Evolutionary conservation across 2,113 vertebrate genomes (phyloP).

Genomic region (Limanda limanda): DNA sequence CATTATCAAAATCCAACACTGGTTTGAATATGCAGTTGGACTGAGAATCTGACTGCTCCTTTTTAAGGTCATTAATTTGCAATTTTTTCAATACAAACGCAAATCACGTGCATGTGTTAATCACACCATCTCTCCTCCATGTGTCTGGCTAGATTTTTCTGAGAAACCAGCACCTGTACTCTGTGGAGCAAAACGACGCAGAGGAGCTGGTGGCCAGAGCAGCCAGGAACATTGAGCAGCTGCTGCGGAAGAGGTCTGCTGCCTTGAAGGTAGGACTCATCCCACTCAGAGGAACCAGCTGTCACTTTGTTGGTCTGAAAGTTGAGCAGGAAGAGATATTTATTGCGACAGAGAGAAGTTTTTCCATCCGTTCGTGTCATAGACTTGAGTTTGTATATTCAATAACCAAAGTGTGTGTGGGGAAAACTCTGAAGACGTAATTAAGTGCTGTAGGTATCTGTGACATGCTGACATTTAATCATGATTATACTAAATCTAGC

Average conservation of each 20-base stretch:
- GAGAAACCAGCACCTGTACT: constrained; percentile 87
- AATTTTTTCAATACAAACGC: not conserved
- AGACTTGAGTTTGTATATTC: not conserved
- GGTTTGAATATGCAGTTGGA: not conserved
- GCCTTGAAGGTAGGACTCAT: constrained; percentile 90
- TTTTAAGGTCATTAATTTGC: not conserved
- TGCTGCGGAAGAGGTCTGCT: constrained; percentile 92
- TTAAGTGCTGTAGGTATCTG: not conserved
- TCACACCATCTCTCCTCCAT: not conserved
- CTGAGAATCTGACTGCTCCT: not conserved
- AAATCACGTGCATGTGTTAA: no score
- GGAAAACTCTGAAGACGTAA: not conserved
- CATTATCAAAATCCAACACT: not conserved
- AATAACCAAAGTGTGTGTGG: constrained; percentile 1
- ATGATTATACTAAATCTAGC: not conserved
- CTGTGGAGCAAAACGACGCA: constrained; percentile 92
- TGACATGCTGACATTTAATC: not conserved
- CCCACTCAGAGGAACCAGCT: constrained; percentile 39
- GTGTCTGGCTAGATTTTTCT: constrained; percentile 87
- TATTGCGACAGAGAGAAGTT: constrained; percentile 8
- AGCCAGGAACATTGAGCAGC: constrained; percentile 94
- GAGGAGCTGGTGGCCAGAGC: constrained; percentile 93
- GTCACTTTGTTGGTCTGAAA: constrained; percentile 42
- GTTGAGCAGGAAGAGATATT: constrained; percentile 18
- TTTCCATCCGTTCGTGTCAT: constrained; percentile 33